These are phyloP conservation scores for Cariama cristata DNA, from an alignment of 2,113 vertebrate genomes.

Conservation along the genomic window DNA sequence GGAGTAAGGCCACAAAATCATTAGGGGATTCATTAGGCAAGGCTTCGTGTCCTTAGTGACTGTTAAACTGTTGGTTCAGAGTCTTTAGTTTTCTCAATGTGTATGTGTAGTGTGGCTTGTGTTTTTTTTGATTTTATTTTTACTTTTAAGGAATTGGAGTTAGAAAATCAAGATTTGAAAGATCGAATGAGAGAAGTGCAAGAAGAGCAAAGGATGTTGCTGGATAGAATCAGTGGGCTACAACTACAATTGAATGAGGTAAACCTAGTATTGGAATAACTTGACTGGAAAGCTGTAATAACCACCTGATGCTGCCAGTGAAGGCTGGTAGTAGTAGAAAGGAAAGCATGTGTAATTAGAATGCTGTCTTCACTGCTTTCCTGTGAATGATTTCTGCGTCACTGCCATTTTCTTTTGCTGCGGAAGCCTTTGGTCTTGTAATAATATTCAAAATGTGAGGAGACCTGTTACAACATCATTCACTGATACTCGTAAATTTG, in stretches of 20 bases:
- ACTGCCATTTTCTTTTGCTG: neutral
- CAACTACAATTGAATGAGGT: slow-evolving; percentile 93
- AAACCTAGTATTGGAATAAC: neutral
- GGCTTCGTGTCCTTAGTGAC: neutral
- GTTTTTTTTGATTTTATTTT: neutral
- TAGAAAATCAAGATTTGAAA: slow-evolving; percentile 89
- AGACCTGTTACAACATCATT: accelerated
- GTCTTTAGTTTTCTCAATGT: neutral
- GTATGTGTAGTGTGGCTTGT: neutral
- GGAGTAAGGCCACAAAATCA: neutral
- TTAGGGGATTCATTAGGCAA: neutral
- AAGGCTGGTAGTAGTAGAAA: neutral
- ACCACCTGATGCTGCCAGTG: accelerated
- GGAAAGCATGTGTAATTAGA: neutral
- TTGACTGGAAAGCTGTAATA: neutral
- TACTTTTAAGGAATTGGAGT: slow-evolving; percentile 83
- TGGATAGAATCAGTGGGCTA: slow-evolving; percentile 86
- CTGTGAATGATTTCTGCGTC: neutral
- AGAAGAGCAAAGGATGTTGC: slow-evolving; percentile 87
- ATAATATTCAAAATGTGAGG: accelerated
- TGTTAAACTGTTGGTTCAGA: neutral
- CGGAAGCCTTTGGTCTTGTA: neutral
- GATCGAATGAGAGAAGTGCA: slow-evolving; percentile 85
- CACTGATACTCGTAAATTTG: neutral
- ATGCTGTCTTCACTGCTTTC: neutral